phyloP scores from a whole-genome alignment of 2,888 invertebrate genomes.

The Andrena chrysosceles region DNA sequence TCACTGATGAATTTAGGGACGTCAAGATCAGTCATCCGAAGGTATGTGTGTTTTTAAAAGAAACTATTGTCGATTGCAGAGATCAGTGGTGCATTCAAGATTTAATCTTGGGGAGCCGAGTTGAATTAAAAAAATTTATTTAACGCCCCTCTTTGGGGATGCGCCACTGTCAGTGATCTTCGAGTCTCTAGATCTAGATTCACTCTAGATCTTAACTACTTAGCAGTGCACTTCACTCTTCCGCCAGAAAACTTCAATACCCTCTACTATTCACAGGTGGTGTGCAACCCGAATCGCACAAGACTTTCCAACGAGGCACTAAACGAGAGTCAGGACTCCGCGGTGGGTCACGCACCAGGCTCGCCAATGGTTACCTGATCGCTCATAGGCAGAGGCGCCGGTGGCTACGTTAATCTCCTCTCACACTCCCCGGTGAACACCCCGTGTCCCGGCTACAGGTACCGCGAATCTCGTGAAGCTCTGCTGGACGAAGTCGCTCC shows the following conservation, averaged over 20 bases:
- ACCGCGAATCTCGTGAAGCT: constrained; percentile 65
- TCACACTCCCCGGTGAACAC: constrained; percentile 78
- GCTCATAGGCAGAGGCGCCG: constrained; percentile 67
- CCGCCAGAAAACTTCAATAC: background rate
- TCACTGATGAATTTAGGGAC: constrained; percentile 88
- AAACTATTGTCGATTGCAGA: no score
- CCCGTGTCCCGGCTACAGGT: constrained; percentile 76
- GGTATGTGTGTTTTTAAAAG: constrained; percentile 73
- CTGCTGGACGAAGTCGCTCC: constrained; percentile 72
- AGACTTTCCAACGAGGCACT: constrained; percentile 71
- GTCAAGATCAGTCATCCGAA: constrained; percentile 86
- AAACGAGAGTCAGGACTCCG: constrained; percentile 65
- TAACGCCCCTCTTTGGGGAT: no score
- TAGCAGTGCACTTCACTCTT: background rate
- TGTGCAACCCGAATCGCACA: constrained; percentile 67
- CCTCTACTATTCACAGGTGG: constrained; percentile 56
- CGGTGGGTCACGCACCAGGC: constrained; percentile 35
- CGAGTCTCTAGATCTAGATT: no score
- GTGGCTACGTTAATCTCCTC: constrained; percentile 76
- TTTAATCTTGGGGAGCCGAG: no score
- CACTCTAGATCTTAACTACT: no score
- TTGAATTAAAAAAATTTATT: no score
- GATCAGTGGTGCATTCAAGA: no score
- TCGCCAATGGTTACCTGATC: constrained; percentile 76
- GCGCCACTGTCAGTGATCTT: no score